Percentiles rank a stretch among this genome's conserved stretches.
phyloP scores from a whole-genome alignment of 2,113 vertebrate species.

The Silurus asotus region DNA sequence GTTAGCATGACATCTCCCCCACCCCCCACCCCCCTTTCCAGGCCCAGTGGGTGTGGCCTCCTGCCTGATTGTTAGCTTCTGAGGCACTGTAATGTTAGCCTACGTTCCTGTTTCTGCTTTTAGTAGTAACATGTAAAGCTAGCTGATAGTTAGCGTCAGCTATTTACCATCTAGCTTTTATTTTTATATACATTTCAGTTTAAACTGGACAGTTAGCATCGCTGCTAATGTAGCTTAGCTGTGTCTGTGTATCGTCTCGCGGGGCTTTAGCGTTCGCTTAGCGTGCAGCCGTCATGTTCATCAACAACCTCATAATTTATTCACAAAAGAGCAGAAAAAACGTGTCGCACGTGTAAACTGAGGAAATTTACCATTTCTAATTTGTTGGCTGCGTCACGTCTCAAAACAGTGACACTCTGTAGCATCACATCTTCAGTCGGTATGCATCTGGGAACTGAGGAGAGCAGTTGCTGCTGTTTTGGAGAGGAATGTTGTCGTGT shows the following conservation, averaged over 20 bases:
- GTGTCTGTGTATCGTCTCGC: conserved; percentile 44
- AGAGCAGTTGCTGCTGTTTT: too few species aligned
- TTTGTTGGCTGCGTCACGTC: too few species aligned
- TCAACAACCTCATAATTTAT: neutral
- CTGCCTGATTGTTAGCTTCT: neutral
- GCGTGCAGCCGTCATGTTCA: conserved; percentile 64
- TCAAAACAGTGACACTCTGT: too few species aligned
- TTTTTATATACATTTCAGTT: neutral
- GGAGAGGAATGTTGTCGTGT: too few species aligned
- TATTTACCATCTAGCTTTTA: neutral
- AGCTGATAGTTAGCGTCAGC: neutral
- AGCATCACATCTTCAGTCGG: too few species aligned
- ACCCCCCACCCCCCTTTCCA: too few species aligned
- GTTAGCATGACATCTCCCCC: neutral
- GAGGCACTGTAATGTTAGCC: neutral
- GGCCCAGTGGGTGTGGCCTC: too few species aligned
- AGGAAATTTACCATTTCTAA: too few species aligned
- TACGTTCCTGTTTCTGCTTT: neutral
- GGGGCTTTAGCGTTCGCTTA: conserved; percentile 37
- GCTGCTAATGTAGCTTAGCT: conserved; percentile 34
- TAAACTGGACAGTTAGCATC: conserved; percentile 39
- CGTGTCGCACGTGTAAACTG: too few species aligned
- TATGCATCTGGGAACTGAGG: too few species aligned
- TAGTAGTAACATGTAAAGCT: neutral
- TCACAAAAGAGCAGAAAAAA: too few species aligned